phyloP scores from a whole-genome alignment of 2,113 vertebrate species.

The human (Homo sapiens) region DNA sequence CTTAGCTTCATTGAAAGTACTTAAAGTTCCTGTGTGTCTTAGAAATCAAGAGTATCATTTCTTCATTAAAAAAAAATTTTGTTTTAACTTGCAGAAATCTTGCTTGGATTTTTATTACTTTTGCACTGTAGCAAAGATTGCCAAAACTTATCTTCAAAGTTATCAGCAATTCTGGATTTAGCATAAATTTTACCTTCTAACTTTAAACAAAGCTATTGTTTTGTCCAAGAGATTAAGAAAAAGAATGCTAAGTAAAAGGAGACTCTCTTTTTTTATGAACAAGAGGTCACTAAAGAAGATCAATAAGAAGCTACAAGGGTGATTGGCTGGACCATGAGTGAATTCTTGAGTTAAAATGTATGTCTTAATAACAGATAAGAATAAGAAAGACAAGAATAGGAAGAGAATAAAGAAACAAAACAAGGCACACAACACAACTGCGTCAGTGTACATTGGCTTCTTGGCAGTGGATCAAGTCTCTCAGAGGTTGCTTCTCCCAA shows the following conservation, averaged over 20 bases:
- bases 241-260: neutral
- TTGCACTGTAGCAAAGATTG: neutral
- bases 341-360: neutral
- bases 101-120: neutral
- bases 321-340: neutral
- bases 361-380: neutral
- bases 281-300: neutral
- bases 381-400: neutral
- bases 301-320: neutral
- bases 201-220: neutral
- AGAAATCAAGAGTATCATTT: neutral
- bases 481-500: neutral
- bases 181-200: neutral
- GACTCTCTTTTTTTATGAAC: neutral
- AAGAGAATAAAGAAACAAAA: neutral
- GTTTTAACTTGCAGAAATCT: neutral
- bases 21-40: neutral
- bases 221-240: neutral
- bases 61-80: neutral
- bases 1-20: neutral
- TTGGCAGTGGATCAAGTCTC: neutral
- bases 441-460: neutral
- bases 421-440: neutral
- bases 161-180: neutral
- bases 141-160: constrained; percentile 22